Percentiles rank a stretch among this genome's conserved stretches.
Evolutionary conservation across 2,888 invertebrate genomes (phyloP).

Genomic region (Agrochola lychnidis): DNA sequence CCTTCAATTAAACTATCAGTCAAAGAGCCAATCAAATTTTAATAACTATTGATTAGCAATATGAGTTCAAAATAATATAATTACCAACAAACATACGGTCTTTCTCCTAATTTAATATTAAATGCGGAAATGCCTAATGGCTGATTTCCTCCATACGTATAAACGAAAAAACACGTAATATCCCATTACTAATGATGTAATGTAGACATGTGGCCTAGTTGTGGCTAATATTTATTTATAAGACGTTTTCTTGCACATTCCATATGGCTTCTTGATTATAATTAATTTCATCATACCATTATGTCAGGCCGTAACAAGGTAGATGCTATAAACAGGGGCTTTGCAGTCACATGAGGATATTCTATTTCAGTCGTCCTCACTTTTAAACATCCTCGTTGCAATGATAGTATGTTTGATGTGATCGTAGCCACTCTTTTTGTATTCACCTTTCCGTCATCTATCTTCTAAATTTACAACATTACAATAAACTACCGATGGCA

Average conservation of each 20-base stretch:
- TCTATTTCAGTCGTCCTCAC: no score
- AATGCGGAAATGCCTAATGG: conserved; percentile 64
- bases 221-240: conserved; percentile 32
- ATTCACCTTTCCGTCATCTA: no score
- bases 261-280: conserved; percentile 11
- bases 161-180: conserved; percentile 58
- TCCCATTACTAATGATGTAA: conserved; percentile 58
- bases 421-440: no score
- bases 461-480: no score
- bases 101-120: conserved; percentile 53
- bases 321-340: not conserved
- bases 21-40: conserved; percentile 41
- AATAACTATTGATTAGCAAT: conserved; percentile 50
- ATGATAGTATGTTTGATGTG: no score
- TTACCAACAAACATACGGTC: conserved; percentile 47
- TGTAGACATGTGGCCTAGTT: conserved; percentile 29
- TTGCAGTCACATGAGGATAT: not conserved
- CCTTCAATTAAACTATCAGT: conserved; percentile 38
- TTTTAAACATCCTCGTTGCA: no score
- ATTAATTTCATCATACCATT: not conserved
- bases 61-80: conserved; percentile 49
- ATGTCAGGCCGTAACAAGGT: not conserved
- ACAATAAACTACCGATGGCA: not conserved
- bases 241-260: conserved; percentile 26
- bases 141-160: conserved; percentile 58